phyloP scores from a whole-genome alignment of 1,140 invertebrate genomes.

The Sarcophaga peregrina region DNA sequence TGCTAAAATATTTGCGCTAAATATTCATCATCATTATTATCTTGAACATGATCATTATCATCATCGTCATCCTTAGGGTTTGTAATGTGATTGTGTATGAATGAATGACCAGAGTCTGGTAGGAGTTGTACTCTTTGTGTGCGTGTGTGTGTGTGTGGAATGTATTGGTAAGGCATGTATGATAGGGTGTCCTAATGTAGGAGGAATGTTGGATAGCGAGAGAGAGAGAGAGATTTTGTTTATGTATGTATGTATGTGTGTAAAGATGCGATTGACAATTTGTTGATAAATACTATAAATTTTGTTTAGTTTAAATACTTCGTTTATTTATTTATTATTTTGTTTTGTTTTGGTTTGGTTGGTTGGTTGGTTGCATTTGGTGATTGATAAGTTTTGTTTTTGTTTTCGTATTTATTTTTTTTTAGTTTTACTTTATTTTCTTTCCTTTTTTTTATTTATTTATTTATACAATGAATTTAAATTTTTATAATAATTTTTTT shows the following conservation, averaged over 20 bases:
- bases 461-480: slow-evolving; percentile 1
- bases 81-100: not conserved
- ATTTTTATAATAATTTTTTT: not conserved
- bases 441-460: not conserved
- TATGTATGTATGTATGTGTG: slow-evolving; percentile 6
- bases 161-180: not conserved
- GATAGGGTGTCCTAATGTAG: not conserved
- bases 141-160: not conserved
- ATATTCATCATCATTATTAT: not conserved
- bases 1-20: slow-evolving; percentile 7
- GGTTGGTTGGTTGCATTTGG: not conserved
- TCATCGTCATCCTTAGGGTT: not conserved
- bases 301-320: not conserved
- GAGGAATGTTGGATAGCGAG: not conserved
- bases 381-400: not conserved
- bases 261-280: slow-evolving; percentile 17
- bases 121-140: not conserved
- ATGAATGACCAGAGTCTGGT: not conserved
- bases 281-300: slow-evolving; percentile 4
- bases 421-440: not conserved
- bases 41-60: not conserved
- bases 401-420: not conserved
- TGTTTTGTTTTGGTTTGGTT: not conserved
- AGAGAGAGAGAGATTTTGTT: not conserved
- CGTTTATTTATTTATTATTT: not conserved